Evolutionary conservation across 2,113 vertebrate genomes (phyloP), one percentile per base, ranked within the genome.

Genomic region (Gyps fulvus): DNA sequence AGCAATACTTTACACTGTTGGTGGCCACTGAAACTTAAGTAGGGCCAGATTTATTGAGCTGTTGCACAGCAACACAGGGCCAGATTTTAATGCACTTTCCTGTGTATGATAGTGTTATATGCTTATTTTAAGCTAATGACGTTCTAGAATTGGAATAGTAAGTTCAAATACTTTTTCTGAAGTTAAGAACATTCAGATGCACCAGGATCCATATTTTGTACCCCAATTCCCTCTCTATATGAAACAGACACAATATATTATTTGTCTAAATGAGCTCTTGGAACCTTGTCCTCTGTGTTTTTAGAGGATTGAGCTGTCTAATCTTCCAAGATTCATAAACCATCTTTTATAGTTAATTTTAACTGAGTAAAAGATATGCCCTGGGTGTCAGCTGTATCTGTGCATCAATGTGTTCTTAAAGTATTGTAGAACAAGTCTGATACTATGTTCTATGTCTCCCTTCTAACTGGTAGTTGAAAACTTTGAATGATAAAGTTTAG

Each of bases 1-100:
- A 91, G 92, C 43, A 95, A 87, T 89, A n/a, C 54, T 95, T 91
- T 26, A 55, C 78, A 61, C 89, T 95, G 89, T 76, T 97, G 94
- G 91, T 95, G 91, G 95, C 85, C 95, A 83, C 66, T 83, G 95
- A 93, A 97, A 90, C 38, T 90, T 96, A 90, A 95, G 78, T 65
- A 88, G 54, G 96, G 78, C 23, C 74, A 94, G 93, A 95, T 96
- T 94, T 90, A 87, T 50, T 36, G 34, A 71, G 55, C 31, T 77
- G n/a, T 89, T 95, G 55, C 63, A 62, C n/a, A 78, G 72, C 54
- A 82, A 43, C 57, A 66, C 40, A 83, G 69, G 57, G 43, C 32
- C 50, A 76, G 61, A 87, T 90, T 94, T 91, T 91, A 83, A 65
- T 84, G 26, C 70, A 69, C 31, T 50, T 89, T 76, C 31, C 34